phyloP scores from a whole-genome alignment of 2,113 vertebrate species.

The Barnardius zonarius region DNA sequence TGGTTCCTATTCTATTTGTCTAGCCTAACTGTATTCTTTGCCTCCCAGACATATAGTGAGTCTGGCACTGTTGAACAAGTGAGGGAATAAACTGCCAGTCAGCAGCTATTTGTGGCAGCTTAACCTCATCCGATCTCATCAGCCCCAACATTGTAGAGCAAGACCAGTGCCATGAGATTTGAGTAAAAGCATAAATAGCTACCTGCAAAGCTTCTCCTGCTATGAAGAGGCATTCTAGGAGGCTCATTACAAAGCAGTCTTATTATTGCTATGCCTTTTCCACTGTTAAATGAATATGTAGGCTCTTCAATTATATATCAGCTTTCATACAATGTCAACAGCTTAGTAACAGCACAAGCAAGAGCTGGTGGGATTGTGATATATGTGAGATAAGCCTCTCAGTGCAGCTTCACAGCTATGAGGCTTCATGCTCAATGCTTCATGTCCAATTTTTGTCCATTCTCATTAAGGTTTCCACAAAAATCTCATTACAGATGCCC shows the following conservation, averaged over 20 bases:
- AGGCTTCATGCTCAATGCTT: background rate
- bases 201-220: background rate
- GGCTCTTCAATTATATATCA: background rate
- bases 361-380: background rate
- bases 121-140: constrained; percentile 36
- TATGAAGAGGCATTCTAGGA: background rate
- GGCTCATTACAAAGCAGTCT: background rate
- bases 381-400: background rate
- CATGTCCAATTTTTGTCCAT: background rate
- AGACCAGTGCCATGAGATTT: constrained; percentile 9
- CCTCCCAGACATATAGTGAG: constrained; percentile 19
- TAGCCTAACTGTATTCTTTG: constrained; percentile 32
- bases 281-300: background rate
- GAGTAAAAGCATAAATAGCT: background rate
- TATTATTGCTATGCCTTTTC: background rate
- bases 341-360: background rate
- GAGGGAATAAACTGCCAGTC: constrained; percentile 35
- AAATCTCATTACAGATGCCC: background rate
- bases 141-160: background rate
- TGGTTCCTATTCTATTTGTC: constrained; percentile 39
- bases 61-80: constrained; percentile 6
- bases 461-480: background rate
- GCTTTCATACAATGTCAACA: background rate
- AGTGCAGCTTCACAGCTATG: background rate
- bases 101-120: constrained; percentile 35